These are phyloP conservation scores for Drosophila ogumai DNA, from an alignment of 1,140 invertebrate species.

Conservation along the genomic window DNA sequence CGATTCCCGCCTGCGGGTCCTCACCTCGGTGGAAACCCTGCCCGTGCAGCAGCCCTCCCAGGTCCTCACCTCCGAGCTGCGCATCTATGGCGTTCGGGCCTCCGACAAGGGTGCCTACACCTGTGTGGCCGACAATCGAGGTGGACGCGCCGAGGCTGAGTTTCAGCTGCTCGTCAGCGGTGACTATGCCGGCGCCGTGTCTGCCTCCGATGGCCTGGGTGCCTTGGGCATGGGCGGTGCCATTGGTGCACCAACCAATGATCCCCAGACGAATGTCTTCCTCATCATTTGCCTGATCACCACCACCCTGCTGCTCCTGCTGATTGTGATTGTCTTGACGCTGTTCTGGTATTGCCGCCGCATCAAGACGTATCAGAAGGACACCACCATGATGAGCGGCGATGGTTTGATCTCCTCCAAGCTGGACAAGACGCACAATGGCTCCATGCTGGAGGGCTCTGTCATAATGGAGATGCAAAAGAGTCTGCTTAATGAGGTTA, in stretches of 20 bases:
- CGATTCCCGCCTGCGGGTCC: constrained; percentile 85
- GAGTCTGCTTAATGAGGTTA: constrained; percentile 91
- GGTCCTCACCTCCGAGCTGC: constrained; percentile 87
- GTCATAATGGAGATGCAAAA: constrained; percentile 91
- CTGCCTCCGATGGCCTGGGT: constrained; percentile 80
- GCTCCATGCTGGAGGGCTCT: constrained; percentile 87
- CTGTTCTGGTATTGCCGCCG: constrained; percentile 89
- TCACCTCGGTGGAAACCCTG: constrained; percentile 66
- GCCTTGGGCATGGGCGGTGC: constrained; percentile 58
- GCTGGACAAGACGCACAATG: constrained; percentile 87
- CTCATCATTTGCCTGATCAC: constrained; percentile 86
- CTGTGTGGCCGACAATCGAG: constrained; percentile 94
- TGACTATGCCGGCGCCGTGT: constrained; percentile 84
- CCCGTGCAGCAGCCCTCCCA: constrained; percentile 28
- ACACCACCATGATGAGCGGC: constrained; percentile 82
- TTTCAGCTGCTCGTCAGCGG: constrained; percentile 88
- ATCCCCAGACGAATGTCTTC: constrained; percentile 84
- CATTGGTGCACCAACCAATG: constrained; percentile 70
- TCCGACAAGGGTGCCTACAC: constrained; percentile 94
- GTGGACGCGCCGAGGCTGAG: constrained; percentile 90
- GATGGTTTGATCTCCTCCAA: constrained; percentile 82
- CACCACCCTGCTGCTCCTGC: constrained; percentile 86
- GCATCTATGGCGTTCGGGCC: constrained; percentile 88
- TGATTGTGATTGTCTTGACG: constrained; percentile 88
- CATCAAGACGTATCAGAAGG: constrained; percentile 86